Evolutionary conservation across 2,113 vertebrate species (phyloP).

Genomic region (Vanacampus margaritifer): DNA sequence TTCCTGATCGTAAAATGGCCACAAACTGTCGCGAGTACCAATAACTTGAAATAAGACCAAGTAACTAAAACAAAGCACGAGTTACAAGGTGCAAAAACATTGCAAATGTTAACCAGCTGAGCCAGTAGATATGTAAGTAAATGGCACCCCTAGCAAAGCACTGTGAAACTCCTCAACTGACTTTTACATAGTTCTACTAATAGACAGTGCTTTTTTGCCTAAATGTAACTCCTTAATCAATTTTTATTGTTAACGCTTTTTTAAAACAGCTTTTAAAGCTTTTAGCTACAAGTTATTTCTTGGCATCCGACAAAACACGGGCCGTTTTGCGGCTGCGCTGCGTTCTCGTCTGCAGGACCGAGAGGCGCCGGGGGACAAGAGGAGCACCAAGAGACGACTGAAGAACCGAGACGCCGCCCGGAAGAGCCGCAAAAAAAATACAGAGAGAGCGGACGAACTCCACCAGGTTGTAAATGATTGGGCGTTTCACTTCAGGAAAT

Average conservation of each 20-base stretch:
- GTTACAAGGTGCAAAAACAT: too few species aligned
- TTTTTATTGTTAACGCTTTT: background rate
- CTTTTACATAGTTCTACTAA: background rate
- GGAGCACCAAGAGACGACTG: slow-evolving; percentile 53
- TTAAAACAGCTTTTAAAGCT: background rate
- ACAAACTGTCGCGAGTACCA: too few species aligned
- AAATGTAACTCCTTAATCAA: background rate
- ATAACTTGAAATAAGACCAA: too few species aligned
- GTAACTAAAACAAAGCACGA: too few species aligned
- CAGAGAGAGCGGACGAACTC: slow-evolving; percentile 75
- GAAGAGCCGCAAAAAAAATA: slow-evolving; percentile 79
- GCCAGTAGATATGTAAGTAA: too few species aligned
- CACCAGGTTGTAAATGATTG: slow-evolving; percentile 71
- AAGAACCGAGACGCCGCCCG: slow-evolving; percentile 77
- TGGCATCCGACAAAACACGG: too few species aligned
- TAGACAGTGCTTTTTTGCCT: background rate
- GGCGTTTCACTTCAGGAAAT: background rate
- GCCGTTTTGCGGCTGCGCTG: background rate
- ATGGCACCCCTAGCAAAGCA: background rate
- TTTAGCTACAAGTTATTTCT: background rate
- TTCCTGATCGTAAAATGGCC: too few species aligned
- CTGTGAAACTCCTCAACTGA: background rate
- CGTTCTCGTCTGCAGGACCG: slow-evolving; percentile 26
- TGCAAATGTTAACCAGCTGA: too few species aligned
- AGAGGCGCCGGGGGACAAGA: slow-evolving; percentile 18